Evolutionary conservation across 2,888 invertebrate genomes (phyloP).

Genomic region (Deilephila elpenor): DNA sequence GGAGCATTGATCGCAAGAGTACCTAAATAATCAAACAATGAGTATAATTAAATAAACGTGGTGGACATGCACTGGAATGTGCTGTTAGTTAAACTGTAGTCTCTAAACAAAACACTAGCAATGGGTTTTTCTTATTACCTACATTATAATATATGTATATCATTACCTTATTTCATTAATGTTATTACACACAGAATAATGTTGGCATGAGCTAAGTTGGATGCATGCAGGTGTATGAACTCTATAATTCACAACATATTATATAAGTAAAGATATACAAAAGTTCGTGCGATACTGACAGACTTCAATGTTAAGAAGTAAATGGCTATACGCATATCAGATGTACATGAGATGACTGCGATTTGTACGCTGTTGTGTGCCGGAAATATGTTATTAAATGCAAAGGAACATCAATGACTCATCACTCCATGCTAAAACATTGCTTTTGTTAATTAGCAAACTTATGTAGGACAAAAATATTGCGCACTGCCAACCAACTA

Average conservation of each 20-base stretch:
- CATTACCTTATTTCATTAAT: too few relatives aligned
- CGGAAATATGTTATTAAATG: conserved; percentile 13
- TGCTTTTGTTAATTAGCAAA: background rate
- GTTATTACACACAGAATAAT: background rate
- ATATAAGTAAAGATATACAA: background rate
- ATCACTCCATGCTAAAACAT: background rate
- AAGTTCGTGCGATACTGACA: background rate
- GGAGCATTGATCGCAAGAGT: background rate
- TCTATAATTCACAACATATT: background rate
- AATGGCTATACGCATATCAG: conserved; percentile 10
- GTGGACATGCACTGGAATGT: too few relatives aligned
- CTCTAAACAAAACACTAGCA: too few relatives aligned
- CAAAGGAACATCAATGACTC: background rate
- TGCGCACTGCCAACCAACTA: background rate
- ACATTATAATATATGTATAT: too few relatives aligned
- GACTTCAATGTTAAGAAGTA: background rate
- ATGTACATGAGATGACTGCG: conserved; percentile 4
- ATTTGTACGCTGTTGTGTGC: conserved; percentile 10
- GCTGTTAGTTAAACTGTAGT: too few relatives aligned
- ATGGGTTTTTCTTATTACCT: too few relatives aligned
- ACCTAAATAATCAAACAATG: background rate
- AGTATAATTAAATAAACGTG: too few relatives aligned
- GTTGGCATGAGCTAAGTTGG: background rate
- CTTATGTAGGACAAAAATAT: background rate
- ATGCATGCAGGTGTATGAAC: background rate